phyloP scores from a whole-genome alignment of 2,888 invertebrate genomes.

The Drosophila sordidula region DNA sequence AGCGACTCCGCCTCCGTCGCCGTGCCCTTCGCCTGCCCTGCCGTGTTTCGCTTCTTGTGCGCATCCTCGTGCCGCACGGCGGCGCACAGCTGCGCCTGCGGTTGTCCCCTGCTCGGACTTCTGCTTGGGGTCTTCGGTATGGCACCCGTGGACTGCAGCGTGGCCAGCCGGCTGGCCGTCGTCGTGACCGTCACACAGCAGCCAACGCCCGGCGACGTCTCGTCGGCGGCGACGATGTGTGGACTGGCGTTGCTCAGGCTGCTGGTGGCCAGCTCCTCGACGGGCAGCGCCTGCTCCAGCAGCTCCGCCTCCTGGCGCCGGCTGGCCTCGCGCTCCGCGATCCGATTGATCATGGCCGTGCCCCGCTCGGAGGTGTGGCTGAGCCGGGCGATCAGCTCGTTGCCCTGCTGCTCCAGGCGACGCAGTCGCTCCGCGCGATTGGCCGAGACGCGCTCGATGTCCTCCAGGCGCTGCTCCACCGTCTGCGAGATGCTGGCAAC shows the following conservation, averaged over 20 bases:
- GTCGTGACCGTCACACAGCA: constrained; percentile 77
- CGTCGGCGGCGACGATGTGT: constrained; percentile 60
- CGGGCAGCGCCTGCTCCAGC: constrained; percentile 51
- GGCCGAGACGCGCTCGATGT: constrained; percentile 79
- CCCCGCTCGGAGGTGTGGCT: constrained; percentile 82
- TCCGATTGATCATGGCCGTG: constrained; percentile 80
- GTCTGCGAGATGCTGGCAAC: constrained; percentile 50
- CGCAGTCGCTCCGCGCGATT: constrained; percentile 81
- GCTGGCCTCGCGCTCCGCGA: constrained; percentile 78
- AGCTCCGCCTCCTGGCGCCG: constrained; percentile 64
- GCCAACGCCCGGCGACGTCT: constrained; percentile 31
- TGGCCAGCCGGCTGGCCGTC: constrained; percentile 77
- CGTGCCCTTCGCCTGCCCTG: constrained; percentile 23
- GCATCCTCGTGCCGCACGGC: constrained; percentile 59
- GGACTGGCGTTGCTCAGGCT: constrained; percentile 71
- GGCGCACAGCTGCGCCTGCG: constrained; percentile 75
- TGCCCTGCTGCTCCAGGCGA: constrained; percentile 92
- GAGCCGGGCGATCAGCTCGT: constrained; percentile 87
- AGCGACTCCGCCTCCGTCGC: constrained; percentile 56
- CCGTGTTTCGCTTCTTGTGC: constrained; percentile 46
- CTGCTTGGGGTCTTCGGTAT: constrained; percentile 46
- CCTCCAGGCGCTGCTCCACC: constrained; percentile 79
- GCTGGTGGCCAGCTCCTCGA: constrained; percentile 48
- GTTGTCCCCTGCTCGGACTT: constrained; percentile 18
- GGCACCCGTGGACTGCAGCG: constrained; percentile 59